These are phyloP conservation scores for Drosophila biarmipes DNA, from an alignment of 1,140 invertebrate species.

Conservation along the genomic window DNA sequence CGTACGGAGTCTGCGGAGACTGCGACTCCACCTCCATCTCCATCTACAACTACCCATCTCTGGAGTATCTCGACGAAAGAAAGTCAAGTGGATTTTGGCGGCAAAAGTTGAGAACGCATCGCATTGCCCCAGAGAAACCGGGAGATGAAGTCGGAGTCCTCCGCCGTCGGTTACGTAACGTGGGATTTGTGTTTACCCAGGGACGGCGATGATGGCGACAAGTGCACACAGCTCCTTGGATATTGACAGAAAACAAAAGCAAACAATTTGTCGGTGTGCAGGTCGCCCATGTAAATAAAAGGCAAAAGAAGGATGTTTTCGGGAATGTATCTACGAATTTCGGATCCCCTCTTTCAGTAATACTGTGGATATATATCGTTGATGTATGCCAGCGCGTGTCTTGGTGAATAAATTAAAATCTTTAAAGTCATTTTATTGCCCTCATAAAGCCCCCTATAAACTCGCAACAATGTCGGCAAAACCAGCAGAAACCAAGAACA, in stretches of 20 bases:
- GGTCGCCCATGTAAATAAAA: slow-evolving; percentile 72
- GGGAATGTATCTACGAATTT: neutral
- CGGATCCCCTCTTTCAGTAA: slow-evolving; percentile 9
- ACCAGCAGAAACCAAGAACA: neutral
- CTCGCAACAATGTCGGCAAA: neutral
- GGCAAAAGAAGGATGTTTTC: slow-evolving; percentile 17
- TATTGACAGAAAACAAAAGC: slow-evolving; percentile 80
- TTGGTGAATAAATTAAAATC: neutral
- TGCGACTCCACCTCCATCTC: slow-evolving; percentile 36
- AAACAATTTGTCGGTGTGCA: slow-evolving; percentile 75
- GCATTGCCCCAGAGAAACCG: slow-evolving; percentile 19
- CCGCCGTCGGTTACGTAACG: slow-evolving; percentile 55
- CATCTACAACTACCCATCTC: slow-evolving; percentile 47
- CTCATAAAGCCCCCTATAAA: neutral
- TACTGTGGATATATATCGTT: too few species aligned
- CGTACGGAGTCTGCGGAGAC: slow-evolving; percentile 43
- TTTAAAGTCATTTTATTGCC: neutral
- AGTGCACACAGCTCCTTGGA: slow-evolving; percentile 64
- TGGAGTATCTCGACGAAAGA: slow-evolving; percentile 47
- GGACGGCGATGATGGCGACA: slow-evolving; percentile 67
- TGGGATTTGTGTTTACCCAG: slow-evolving; percentile 72
- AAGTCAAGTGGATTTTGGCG: slow-evolving; percentile 77
- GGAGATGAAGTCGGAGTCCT: slow-evolving; percentile 13
- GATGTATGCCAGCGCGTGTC: neutral
- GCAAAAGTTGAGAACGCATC: slow-evolving; percentile 60